Evolutionary conservation across 2,113 vertebrate species (phyloP), one percentile per base, ranked within the genome.

Genomic region (Leucoraja erinaceus): DNA sequence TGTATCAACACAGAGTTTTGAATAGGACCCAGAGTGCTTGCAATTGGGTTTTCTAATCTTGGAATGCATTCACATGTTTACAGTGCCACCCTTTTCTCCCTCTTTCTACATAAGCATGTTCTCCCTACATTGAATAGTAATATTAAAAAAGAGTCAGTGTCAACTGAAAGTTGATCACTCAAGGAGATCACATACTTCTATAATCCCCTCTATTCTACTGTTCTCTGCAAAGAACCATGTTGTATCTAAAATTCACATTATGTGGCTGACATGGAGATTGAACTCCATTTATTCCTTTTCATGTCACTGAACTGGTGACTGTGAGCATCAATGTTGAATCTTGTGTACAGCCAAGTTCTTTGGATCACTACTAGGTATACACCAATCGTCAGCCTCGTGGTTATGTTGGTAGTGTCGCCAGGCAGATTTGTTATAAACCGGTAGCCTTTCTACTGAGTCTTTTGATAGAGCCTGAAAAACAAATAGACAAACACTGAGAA

Each of bases 381-480:
- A 97, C 98, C 98, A 99, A 95, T 99, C 98, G 0, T 98, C 98
- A 0, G 96, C 98, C 94, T 97, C 97, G 93, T 98, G 98, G 94
- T 95, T 97, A 94, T 97, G 95, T 95, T 98, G 97, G 95, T 99
- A 99, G 96, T 99, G 98, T 93, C 97, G 97, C 96, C 98, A 97
- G 8, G 98, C 97, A 0, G 98, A 99, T 95, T 98, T 98, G 96
- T 99, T 99, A 96, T 98, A 99, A 88, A 99, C 98, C 0, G 98
- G 98, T 93, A 99, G 96, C 91, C 98, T 96, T 95, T 99, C 98
- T 94, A 99, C 97, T 0, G 98, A 99, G 95, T 99, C 98, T 0
- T 98, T 98, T 93, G 98, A 99, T 95, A 99, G 96, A 47, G 98
- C 98, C 98, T 99, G 95, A 4, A 92, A 10, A 25, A 0, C 0